Conservation (phyloP, 2,888 invertebrate genomes). For the Noctua janthina region DNA sequence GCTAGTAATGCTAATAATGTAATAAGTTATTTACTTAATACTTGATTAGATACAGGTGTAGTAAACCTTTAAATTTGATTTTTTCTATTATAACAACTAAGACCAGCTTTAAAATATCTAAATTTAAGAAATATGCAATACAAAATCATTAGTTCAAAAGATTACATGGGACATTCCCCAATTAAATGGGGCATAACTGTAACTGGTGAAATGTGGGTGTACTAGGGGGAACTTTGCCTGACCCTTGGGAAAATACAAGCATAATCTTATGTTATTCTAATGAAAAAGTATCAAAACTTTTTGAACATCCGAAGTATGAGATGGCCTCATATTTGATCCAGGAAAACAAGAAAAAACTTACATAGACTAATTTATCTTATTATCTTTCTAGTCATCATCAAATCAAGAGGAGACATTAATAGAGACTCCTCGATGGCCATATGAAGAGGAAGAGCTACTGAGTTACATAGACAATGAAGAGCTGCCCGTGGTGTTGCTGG, state of each 20-base stretch:
- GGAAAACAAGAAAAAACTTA: neutral
- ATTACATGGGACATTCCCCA: neutral
- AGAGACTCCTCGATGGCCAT: constrained; percentile 95
- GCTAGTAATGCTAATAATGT: neutral
- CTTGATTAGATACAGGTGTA: constrained; percentile 6
- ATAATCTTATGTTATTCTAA: neutral
- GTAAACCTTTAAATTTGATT: neutral
- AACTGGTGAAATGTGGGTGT: neutral
- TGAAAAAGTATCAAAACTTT: neutral
- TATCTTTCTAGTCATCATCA: constrained; percentile 72
- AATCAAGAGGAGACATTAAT: constrained; percentile 92
- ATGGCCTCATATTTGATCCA: neutral
- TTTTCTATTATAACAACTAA: neutral
- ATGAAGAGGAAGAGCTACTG: constrained; percentile 96
- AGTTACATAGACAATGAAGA: constrained; percentile 97
- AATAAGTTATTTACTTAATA: neutral
- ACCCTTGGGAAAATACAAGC: neutral
- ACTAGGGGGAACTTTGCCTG: neutral
- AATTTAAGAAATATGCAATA: neutral
- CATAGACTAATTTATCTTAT: neutral
- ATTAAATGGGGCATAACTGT: neutral
- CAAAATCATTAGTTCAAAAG: neutral
- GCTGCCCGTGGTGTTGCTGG: constrained; percentile 96
- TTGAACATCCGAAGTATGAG: neutral
- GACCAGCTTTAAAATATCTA: neutral